Percentiles rank a stretch among this genome's conserved stretches.
phyloP scores from a whole-genome alignment of 2,888 invertebrate genomes.

The Nephrotoma flavescens region DNA sequence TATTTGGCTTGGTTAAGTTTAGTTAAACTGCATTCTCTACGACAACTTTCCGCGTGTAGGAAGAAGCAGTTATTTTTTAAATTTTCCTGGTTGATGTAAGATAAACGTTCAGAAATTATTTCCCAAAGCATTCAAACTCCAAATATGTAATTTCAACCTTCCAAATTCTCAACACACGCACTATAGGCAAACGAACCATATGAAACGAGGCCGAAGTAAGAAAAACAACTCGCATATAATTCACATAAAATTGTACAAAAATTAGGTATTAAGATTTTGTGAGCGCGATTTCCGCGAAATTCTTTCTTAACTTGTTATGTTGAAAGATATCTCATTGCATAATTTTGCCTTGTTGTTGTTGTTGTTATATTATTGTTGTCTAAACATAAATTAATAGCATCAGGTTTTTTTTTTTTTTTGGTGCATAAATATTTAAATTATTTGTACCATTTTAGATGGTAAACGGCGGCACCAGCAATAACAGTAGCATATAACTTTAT shows the following conservation, averaged over 20 bases:
- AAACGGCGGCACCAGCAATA: not conserved
- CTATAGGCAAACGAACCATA: no score
- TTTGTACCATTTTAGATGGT: not conserved
- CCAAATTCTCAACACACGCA: no score
- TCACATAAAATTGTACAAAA: not conserved
- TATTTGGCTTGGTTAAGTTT: no score
- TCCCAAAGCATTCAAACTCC: no score
- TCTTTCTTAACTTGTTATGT: not conserved
- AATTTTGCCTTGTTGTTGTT: not conserved
- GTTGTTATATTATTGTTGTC: not conserved
- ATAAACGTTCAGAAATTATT: no score
- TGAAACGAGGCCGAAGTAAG: no score
- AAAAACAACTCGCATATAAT: not conserved
- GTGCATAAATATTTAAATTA: not conserved
- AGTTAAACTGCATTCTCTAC: no score
- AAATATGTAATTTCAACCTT: no score
- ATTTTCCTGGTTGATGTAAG: no score
- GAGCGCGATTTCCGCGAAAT: not conserved
- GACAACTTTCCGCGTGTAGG: no score
- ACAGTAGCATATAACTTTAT: not conserved
- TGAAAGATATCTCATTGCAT: not conserved
- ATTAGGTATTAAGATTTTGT: not conserved
- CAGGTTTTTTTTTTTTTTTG: not conserved
- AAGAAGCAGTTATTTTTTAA: no score
- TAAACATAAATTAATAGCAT: not conserved